Evolutionary conservation across 2,888 invertebrate genomes (phyloP), one percentile per base, ranked within the genome.

Genomic region (Drosophila merina): DNA sequence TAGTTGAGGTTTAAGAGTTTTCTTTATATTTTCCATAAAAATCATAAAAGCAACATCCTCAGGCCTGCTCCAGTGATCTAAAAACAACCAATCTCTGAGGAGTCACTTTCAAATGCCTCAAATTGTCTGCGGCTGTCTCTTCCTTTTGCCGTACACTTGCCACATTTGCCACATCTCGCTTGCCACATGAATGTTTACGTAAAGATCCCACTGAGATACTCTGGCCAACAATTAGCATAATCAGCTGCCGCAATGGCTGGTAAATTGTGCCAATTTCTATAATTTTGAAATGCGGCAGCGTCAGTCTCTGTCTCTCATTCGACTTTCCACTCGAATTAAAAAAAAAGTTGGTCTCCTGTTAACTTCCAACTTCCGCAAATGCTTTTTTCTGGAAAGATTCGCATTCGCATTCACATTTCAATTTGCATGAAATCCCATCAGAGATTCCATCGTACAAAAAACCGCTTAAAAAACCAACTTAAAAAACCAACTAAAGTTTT

Each of bases 231-330:
- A 86, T 84, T 86, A 84, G 63, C 75, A 75, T 74, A 74, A 74
- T 75, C 62, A 74, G 70, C 51, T 79, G 79, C 76, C 67, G 85
- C 64, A 81, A 86, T 81, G 68, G 62, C 54, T 67, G 64, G 74
- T 60, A 79, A 82, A 87, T 87, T 83, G 88, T 87, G 77, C 77
- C 86, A 87, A 82, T 82, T 87, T 87, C 69, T 57, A 79, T 87
- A 76, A 83, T 82, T 85, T 68, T 79, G 78, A 56, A 74, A 59
- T 84, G 81, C 84, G 70, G 79, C 77, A 80, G 79, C 67, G 64
- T 45, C 50, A n/a, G n/a, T 55, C 28, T 45, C 14, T 14, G 14
- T 14, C 44, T 55, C 57, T 69, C 58, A 20, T 20, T 55, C 57
- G 40, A 57, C 81, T 76, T 81, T 82, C 73, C 49, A 81, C 57